Conservation (phyloP, 2,113 vertebrate genomes). For the Aphyosemion australe region DNA sequence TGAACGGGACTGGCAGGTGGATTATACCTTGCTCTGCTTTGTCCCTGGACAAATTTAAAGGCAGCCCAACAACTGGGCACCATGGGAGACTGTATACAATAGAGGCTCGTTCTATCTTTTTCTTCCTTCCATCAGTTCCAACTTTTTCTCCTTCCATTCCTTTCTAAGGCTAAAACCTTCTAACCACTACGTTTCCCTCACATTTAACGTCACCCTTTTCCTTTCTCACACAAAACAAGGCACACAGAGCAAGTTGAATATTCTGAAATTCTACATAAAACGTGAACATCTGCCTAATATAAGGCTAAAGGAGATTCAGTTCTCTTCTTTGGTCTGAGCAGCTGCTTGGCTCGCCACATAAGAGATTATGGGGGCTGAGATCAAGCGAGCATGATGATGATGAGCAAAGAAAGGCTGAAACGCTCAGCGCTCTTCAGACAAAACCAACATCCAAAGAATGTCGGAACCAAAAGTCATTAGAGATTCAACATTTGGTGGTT, state of each 20-base stretch:
- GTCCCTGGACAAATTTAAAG: constrained; percentile 81
- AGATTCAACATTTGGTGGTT: background rate
- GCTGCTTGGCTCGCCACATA: background rate
- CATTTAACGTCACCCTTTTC: constrained; percentile 2
- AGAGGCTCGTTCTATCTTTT: constrained; percentile 30
- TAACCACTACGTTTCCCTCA: background rate
- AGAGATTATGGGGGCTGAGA: constrained; percentile 28
- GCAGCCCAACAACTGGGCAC: constrained; percentile 68
- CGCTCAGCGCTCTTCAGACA: constrained; percentile 34
- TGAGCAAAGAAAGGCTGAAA: constrained; percentile 18
- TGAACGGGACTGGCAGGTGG: constrained; percentile 79
- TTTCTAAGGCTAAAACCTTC: constrained; percentile 13
- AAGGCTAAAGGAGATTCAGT: background rate
- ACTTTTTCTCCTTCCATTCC: constrained; percentile 6
- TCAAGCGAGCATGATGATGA: constrained; percentile 29
- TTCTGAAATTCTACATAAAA: background rate
- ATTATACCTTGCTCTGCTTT: constrained; percentile 76
- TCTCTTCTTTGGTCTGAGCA: constrained; percentile 3
- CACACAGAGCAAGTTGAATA: background rate
- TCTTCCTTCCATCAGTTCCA: background rate
- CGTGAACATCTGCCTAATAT: background rate
- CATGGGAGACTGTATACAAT: constrained; percentile 53
- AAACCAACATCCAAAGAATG: background rate
- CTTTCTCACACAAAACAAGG: background rate
- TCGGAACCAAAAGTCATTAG: background rate